Base-by-base conservation (phyloP, 2,797 vertebrate genomes). In the Denticeps clupeoides region DNA sequence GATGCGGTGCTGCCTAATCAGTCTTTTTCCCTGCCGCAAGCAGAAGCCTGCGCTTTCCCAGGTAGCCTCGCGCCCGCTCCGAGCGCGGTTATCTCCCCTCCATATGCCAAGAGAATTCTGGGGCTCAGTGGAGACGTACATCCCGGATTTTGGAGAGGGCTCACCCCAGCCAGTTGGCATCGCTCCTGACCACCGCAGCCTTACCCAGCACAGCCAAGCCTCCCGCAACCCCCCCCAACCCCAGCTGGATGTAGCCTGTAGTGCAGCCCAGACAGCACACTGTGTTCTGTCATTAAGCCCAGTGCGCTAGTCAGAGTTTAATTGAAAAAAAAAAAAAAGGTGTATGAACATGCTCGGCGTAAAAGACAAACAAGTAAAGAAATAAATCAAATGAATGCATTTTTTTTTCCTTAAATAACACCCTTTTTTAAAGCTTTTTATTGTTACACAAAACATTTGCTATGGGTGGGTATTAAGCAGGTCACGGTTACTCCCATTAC, bases 81-180 rank as follows among this genome's bases (percentile, higher is more conserved):
- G 38, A 4, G 5, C 6, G 18, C 35, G 38, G 35, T 38, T 38
- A 38, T 38, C 35, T 7, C 35, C 38, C 11, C n/a, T n/a, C 47
- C 47, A 56, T 50, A 56, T 56, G 47, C 41, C 47, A 19, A 2
- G 26, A 45, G 27, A 26, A 45, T 46, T 54, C 45, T 44, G 21
- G 23, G n/a, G 21, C 47, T 28, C 47, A 50, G 54, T 25, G 40
- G 47, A 45, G 12, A 19, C 19, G 56, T 47, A 12, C 47, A 45
- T 47, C 10, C 19, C 24, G 53, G 42, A 26, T 45, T 45, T 31
- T 15, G n/a, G n/a, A n/a, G n/a, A n/a, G n/a, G n/a, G n/a, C n/a
- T n/a, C n/a, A n/a, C n/a, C n/a, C n/a, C n/a, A n/a, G n/a, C n/a
- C n/a, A n/a, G n/a, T n/a, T n/a, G n/a, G n/a, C n/a, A n/a, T n/a